A percentile compares a stretch with the other conserved stretches of the same genome.
These are phyloP conservation scores for Forbesichthys agassizii DNA, from an alignment of 2,113 vertebrate genomes.

Conservation along the genomic window DNA sequence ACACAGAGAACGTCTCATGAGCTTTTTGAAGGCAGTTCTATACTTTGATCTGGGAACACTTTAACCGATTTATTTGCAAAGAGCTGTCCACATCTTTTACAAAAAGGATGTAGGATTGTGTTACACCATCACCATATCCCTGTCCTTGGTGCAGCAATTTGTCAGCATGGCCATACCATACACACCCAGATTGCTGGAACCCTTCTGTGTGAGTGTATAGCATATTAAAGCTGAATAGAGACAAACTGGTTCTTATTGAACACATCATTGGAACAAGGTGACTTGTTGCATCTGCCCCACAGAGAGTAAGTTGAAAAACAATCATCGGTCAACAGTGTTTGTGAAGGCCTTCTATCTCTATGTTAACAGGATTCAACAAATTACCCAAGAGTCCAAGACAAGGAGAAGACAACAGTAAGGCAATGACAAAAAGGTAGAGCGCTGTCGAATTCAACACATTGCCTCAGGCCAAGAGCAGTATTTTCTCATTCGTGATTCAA, in stretches of 20 bases:
- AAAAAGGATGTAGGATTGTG: slow-evolving; percentile 2
- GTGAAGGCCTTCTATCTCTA: slow-evolving; percentile 18
- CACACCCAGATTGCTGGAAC: slow-evolving; percentile 14
- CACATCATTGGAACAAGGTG: slow-evolving; percentile 41
- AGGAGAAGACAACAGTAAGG: slow-evolving; percentile 2
- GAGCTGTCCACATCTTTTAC: neutral
- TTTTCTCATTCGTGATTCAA: slow-evolving; percentile 8
- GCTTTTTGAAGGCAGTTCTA: too few species aligned
- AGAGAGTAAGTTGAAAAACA: slow-evolving; percentile 14
- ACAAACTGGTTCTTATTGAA: slow-evolving; percentile 28
- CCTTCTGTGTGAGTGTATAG: neutral
- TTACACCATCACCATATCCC: neutral
- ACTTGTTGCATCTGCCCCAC: slow-evolving; percentile 29
- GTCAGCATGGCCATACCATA: neutral
- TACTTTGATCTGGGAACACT: too few species aligned
- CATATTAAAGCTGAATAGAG: slow-evolving; percentile 20
- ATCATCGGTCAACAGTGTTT: slow-evolving; percentile 19
- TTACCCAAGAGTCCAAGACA: neutral
- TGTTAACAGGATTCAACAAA: slow-evolving; percentile 32
- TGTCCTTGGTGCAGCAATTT: neutral
- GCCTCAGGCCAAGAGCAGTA: slow-evolving; percentile 13
- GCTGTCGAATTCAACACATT: slow-evolving; percentile 30
- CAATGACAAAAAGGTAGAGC: slow-evolving; percentile 20
- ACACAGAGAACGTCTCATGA: too few species aligned
- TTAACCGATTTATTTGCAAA: too few species aligned